phyloP scores from a whole-genome alignment of 2,113 vertebrate species.

The Sakesphorus luctuosus region DNA sequence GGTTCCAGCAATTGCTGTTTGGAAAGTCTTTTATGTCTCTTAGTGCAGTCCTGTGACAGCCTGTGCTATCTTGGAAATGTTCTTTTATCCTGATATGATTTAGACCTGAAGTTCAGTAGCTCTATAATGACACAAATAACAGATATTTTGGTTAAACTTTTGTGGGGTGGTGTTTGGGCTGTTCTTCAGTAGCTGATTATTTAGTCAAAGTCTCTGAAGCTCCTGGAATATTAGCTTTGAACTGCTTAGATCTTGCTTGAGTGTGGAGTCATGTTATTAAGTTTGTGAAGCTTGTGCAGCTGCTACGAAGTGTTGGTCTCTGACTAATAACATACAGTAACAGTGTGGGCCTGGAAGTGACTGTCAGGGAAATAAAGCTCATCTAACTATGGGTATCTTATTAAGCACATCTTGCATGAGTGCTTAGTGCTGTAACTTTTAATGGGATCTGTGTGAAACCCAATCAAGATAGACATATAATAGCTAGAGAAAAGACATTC shows the following conservation, averaged over 20 bases:
- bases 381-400: background rate
- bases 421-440: slow-evolving; percentile 18
- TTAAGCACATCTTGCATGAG: background rate
- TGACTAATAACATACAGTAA: background rate
- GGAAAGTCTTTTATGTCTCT: background rate
- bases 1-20: accelerated
- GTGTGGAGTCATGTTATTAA: background rate
- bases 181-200: background rate
- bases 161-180: background rate
- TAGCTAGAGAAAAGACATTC: background rate
- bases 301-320: background rate
- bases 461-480: background rate
- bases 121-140: background rate
- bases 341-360: background rate
- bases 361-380: slow-evolving; percentile 10
- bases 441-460: slow-evolving; percentile 30
- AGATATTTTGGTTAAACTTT: background rate
- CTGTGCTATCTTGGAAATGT: background rate
- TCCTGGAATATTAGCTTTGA: background rate
- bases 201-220: background rate
- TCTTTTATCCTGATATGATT: background rate
- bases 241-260: background rate
- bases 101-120: background rate
- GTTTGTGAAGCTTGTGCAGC: background rate
- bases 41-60: background rate